Percentiles rank a stretch among this genome's conserved stretches.
Conservation (phyloP, 2,888 invertebrate species). For the Acrobasis suavella region DNA sequence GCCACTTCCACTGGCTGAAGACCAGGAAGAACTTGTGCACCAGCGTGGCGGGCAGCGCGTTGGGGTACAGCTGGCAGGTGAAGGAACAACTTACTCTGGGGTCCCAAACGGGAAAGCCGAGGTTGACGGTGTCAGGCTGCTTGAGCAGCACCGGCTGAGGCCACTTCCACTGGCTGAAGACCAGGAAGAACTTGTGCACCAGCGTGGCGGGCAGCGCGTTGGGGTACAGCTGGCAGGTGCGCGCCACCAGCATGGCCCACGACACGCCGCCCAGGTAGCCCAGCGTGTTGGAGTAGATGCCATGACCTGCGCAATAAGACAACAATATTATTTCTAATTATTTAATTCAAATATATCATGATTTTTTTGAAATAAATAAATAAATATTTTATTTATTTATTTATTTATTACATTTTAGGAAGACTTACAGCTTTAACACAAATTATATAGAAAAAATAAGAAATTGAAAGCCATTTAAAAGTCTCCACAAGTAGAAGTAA, state of each 20-base stretch:
- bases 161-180: conserved; percentile 99
- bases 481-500: too few relatives aligned
- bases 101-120: conserved; percentile 98
- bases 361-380: too few relatives aligned
- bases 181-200: conserved; percentile 98
- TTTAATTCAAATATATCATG: too few relatives aligned
- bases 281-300: conserved; percentile 98
- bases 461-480: too few relatives aligned
- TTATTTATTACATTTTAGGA: too few relatives aligned
- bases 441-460: too few relatives aligned
- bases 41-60: conserved; percentile 97
- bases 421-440: too few relatives aligned
- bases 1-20: too few relatives aligned
- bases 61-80: too few relatives aligned
- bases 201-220: conserved; percentile 97
- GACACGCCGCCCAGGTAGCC: conserved; percentile 99
- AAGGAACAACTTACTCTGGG: conserved; percentile 91
- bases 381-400: too few relatives aligned
- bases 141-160: conserved; percentile 98
- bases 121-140: conserved; percentile 92
- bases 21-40: too few relatives aligned
- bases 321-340: too few relatives aligned
- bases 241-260: conserved; percentile 99
- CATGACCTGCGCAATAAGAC: conserved; percentile 88
- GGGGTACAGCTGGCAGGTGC: conserved; percentile 99